Base-by-base conservation (phyloP, 2,797 vertebrate genomes). In the Nannoperca australis region DNA sequence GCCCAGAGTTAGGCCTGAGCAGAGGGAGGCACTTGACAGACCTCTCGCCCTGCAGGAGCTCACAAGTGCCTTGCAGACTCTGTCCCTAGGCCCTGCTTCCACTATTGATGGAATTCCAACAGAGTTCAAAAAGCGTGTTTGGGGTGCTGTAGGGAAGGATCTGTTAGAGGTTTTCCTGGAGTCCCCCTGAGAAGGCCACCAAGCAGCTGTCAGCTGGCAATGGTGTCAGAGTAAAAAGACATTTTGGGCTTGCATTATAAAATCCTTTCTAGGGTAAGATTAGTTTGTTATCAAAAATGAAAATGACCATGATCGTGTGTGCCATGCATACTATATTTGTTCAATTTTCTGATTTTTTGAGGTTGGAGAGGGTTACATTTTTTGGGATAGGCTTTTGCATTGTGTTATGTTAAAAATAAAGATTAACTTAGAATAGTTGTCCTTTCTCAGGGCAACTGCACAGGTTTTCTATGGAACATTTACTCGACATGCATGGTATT, bases 11-110 rank as follows among this genome's bases (percentile, higher is more conserved):
- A 49, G 82, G 76, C 59, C 68, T 60, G 58, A 79, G 74, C 73
- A 40, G 58, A 82, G 83, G 70, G 82, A 81, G 67, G 75, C 83
- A 70, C 83, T 91, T 84, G 78, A 89, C 76, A 90, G 76, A 89
- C 85, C 85, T 76, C 73, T 89, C 64, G 63, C 60, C 83, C 85
- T 74, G 78, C 70, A 85, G 83, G 76, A 90, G 79, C 71, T 84
- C 69, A 79, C 69, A 71, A 85, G 83, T 81, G 83, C 73, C 30
- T 15, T 69, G 40, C 77, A 78, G 85, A 82, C 86, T 85, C 76
- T 81, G 81, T 85, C 84, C 79, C 62, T 18, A 24, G 63, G 73
- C 76, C 44, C 55, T 27, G 74, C 69, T 82, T 53, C 54, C 11
- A 24, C 73, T 69, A 87, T 67, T 88, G 85, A 90, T 83, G 77